Evolutionary conservation across 2,888 invertebrate genomes (phyloP).

Genomic region (Arrhopalites spinosus): DNA sequence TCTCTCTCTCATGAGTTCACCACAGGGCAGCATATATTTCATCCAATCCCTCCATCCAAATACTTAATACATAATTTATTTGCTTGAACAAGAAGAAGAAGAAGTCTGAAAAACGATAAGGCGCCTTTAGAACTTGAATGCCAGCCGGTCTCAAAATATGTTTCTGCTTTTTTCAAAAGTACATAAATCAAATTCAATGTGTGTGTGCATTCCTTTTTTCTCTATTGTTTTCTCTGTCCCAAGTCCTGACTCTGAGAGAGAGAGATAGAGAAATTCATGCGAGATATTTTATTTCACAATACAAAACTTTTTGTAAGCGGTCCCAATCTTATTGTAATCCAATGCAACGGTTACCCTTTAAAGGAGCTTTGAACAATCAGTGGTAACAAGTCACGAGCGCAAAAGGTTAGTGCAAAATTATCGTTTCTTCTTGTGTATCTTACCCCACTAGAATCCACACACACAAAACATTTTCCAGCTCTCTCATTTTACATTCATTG

Average conservation of each 20-base stretch:
- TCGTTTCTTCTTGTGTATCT: neutral
- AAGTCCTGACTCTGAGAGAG: neutral
- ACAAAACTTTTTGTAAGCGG: neutral
- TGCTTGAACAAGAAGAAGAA: neutral
- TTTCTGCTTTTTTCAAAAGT: neutral
- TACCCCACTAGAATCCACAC: no score
- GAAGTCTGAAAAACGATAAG: neutral
- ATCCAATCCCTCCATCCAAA: constrained; percentile 9
- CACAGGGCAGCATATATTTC: constrained; percentile 16
- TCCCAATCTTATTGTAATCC: neutral
- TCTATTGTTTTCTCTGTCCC: neutral
- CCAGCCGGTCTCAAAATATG: neutral
- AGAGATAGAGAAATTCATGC: neutral
- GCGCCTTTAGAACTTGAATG: neutral
- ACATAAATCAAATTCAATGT: constrained; percentile 4
- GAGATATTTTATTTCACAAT: neutral
- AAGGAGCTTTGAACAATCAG: neutral
- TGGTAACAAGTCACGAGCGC: neutral
- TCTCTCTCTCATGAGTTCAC: constrained; percentile 3
- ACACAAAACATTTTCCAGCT: neutral
- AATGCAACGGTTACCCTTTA: neutral
- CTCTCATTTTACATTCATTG: neutral
- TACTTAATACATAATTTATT: constrained; percentile 15
- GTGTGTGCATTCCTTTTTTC: neutral
- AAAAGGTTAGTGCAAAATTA: constrained; percentile 4